Percentiles rank a stretch among this genome's conserved stretches.
These are phyloP conservation scores for Bombus polaris DNA, from an alignment of 1,140 invertebrate genomes.

Conservation along the genomic window DNA sequence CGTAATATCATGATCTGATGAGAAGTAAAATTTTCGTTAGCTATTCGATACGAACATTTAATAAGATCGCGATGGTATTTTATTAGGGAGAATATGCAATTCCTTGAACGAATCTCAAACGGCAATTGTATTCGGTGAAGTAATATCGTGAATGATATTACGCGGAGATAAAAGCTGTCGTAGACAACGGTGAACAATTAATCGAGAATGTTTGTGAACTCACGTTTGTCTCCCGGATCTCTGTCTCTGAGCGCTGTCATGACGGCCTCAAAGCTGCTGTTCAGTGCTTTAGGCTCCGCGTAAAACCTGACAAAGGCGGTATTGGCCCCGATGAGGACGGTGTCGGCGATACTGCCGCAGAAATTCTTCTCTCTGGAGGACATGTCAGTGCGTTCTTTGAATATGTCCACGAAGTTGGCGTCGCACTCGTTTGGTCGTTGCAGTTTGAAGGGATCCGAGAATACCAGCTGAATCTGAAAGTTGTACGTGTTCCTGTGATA, in stretches of 20 bases:
- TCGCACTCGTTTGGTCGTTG: conserved; percentile 92
- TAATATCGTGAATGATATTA: background rate
- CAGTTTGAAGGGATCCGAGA: conserved; percentile 85
- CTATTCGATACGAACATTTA: background rate
- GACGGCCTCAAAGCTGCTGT: conserved; percentile 87
- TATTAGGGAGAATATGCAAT: too few relatives aligned
- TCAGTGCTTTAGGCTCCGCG: conserved; percentile 85
- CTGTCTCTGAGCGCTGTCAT: conserved; percentile 89
- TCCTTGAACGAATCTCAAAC: background rate
- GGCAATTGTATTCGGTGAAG: background rate
- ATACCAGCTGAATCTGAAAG: conserved; percentile 89
- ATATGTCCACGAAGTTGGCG: conserved; percentile 91
- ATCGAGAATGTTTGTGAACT: conserved; percentile 43
- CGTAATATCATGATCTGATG: background rate
- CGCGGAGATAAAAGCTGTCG: background rate
- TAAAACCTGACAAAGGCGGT: conserved; percentile 88
- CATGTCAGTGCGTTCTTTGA: conserved; percentile 87
- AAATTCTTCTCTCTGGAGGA: conserved; percentile 86
- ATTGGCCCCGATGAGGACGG: conserved; percentile 85
- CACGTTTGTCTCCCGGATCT: conserved; percentile 62
- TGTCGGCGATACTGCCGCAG: conserved; percentile 91
- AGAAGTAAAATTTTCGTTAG: background rate
- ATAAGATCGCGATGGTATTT: too few relatives aligned
- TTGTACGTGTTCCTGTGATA: conserved; percentile 27
- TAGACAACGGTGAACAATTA: conserved; percentile 29